phyloP scores from a whole-genome alignment of 2,797 vertebrate genomes.

The Hoplostethus atlanticus region DNA sequence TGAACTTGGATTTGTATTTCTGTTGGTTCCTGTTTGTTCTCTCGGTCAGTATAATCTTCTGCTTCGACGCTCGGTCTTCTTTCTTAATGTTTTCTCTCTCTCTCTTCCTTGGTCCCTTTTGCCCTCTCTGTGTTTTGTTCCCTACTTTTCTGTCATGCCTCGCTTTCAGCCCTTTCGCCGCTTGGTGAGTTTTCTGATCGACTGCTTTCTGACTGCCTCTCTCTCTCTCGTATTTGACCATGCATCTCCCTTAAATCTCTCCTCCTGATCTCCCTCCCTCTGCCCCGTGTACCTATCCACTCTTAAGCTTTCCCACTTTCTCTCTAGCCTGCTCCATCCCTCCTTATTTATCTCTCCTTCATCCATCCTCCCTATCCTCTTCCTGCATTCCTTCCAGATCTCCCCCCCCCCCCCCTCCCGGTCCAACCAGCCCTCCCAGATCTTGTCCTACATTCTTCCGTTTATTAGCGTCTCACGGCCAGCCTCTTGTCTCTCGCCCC shows the following conservation, averaged over 20 bases:
- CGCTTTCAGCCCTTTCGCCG: slow-evolving; percentile 84
- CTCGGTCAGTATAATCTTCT: slow-evolving; percentile 8
- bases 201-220: slow-evolving; percentile 29
- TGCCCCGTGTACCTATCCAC: not conserved
- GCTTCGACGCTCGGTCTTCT: slow-evolving; percentile 2
- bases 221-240: not conserved
- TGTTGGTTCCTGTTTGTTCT: not conserved
- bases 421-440: not conserved
- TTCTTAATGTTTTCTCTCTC: slow-evolving; percentile 48
- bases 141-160: slow-evolving; percentile 51
- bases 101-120: slow-evolving; percentile 27
- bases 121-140: slow-evolving; percentile 25
- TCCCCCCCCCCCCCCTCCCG: not conserved
- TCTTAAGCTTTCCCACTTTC: not conserved
- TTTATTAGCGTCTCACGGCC: not conserved
- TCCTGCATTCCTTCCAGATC: not conserved
- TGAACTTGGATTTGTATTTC: not conserved
- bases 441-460: slow-evolving; percentile 1
- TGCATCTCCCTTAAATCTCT: not conserved
- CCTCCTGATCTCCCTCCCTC: not conserved
- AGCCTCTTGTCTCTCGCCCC: not conserved
- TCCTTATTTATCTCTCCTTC: not conserved
- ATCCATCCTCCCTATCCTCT: not conserved
- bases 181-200: slow-evolving; percentile 83
- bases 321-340: not conserved